A percentile compares a stretch with the other conserved stretches of the same genome.
phyloP scores from a whole-genome alignment of 2,888 invertebrate species.

The Apantesis nais region DNA sequence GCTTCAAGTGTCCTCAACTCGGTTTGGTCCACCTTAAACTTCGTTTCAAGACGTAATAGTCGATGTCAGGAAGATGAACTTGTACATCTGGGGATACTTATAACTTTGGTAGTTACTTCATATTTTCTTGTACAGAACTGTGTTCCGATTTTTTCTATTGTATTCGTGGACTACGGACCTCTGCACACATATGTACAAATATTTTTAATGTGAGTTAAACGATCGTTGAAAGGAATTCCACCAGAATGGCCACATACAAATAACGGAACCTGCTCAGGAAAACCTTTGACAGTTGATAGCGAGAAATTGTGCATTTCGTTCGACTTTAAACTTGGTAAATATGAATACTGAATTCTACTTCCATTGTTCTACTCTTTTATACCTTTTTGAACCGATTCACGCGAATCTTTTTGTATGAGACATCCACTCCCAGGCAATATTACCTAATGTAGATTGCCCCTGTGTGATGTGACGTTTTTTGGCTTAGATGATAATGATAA shows the following conservation, averaged over 20 bases:
- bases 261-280: neutral
- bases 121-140: neutral
- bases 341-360: no score
- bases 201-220: neutral
- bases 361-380: no score
- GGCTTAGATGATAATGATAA: neutral
- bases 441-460: no score
- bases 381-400: no score
- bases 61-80: constrained; percentile 28
- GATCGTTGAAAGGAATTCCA: neutral
- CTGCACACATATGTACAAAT: neutral
- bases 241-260: neutral
- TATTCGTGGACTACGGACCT: neutral
- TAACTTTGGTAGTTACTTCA: constrained; percentile 14
- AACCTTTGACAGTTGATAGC: neutral
- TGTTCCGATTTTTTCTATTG: neutral
- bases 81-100: constrained; percentile 23
- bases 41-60: constrained; percentile 21
- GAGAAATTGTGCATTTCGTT: neutral
- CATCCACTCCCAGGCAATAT: no score
- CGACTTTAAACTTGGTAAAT: no score
- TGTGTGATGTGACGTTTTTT: no score
- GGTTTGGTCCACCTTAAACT: constrained; percentile 14
- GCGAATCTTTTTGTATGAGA: no score
- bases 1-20: constrained; percentile 4